phyloP scores from a whole-genome alignment of 1,140 invertebrate species.

The Camponotus floridanus region DNA sequence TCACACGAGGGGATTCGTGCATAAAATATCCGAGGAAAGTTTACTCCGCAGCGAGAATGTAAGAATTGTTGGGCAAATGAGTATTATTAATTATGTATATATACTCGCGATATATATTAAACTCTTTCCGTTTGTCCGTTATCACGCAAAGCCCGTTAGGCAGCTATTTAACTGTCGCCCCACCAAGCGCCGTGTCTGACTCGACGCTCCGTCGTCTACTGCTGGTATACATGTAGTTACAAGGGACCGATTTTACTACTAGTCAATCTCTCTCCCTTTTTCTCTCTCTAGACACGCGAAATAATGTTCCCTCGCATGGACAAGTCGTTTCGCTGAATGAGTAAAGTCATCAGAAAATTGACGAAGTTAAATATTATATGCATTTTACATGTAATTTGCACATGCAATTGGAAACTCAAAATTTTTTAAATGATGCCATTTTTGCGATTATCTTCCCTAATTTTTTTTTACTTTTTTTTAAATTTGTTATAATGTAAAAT shows the following conservation, averaged over 20 bases:
- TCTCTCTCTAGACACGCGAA: constrained; percentile 7
- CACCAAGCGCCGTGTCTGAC: constrained; percentile 12
- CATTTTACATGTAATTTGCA: background rate
- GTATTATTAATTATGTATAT: constrained; percentile 4
- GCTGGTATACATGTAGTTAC: background rate
- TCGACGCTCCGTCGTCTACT: constrained; percentile 47
- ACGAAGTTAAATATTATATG: background rate
- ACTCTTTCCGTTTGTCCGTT: constrained; percentile 51
- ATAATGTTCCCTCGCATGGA: background rate
- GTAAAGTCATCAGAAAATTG: background rate
- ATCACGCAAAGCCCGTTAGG: constrained; percentile 33
- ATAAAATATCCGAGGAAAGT: constrained; percentile 12
- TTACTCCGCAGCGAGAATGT: background rate
- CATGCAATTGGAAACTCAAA: background rate
- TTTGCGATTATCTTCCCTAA: background rate
- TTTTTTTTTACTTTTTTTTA: no score
- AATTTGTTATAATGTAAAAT: no score
- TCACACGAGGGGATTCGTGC: background rate
- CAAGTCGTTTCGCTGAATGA: background rate
- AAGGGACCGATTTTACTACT: constrained; percentile 28
- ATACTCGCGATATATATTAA: constrained; percentile 32
- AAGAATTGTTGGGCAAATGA: background rate
- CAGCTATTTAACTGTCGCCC: constrained; percentile 37
- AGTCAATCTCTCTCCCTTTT: constrained; percentile 14
- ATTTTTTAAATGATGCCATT: background rate